Evolutionary conservation across 2,888 invertebrate genomes (phyloP).

Genomic region (Leptogaster cylindrica): DNA sequence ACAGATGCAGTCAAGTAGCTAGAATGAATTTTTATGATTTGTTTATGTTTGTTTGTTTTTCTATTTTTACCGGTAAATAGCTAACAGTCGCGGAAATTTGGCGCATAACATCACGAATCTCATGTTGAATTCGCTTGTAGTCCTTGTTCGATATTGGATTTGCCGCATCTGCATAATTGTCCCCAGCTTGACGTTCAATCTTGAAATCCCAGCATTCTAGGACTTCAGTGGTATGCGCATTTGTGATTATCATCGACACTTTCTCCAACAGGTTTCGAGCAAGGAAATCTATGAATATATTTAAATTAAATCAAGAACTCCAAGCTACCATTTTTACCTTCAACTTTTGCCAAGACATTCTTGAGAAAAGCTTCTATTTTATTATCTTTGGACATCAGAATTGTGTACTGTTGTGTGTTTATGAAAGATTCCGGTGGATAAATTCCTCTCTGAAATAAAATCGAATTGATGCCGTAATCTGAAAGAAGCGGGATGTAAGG

Average conservation of each 20-base stretch:
- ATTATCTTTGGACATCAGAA: slow-evolving; percentile 87
- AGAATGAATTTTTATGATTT: no score
- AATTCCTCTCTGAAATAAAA: slow-evolving; percentile 94
- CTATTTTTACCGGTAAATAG: slow-evolving; percentile 92
- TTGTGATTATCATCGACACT: slow-evolving; percentile 89
- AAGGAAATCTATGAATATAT: slow-evolving; percentile 85
- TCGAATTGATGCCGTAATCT: slow-evolving; percentile 97
- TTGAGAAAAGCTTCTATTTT: slow-evolving; percentile 86
- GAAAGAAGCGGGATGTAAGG: slow-evolving; percentile 55
- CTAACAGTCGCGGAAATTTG: slow-evolving; percentile 96
- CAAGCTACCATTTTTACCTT: slow-evolving; percentile 69
- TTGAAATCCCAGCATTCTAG: slow-evolving; percentile 98
- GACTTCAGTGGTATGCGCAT: slow-evolving; percentile 89
- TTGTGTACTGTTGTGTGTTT: slow-evolving; percentile 86
- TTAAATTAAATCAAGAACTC: no score
- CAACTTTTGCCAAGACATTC: slow-evolving; percentile 80
- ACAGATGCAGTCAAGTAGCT: slow-evolving; percentile 89
- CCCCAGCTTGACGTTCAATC: slow-evolving; percentile 78
- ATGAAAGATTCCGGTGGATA: slow-evolving; percentile 94
- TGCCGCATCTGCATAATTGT: slow-evolving; percentile 64
- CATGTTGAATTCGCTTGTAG: slow-evolving; percentile 87
- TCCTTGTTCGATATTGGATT: slow-evolving; percentile 73
- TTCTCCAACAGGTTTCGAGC: slow-evolving; percentile 83
- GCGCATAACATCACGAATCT: slow-evolving; percentile 93
- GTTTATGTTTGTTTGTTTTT: no score